Percentiles rank a stretch among this genome's conserved stretches.
These are phyloP conservation scores for Halcyon chelicuti DNA, from an alignment of 2,797 vertebrate genomes.

Conservation along the genomic window DNA sequence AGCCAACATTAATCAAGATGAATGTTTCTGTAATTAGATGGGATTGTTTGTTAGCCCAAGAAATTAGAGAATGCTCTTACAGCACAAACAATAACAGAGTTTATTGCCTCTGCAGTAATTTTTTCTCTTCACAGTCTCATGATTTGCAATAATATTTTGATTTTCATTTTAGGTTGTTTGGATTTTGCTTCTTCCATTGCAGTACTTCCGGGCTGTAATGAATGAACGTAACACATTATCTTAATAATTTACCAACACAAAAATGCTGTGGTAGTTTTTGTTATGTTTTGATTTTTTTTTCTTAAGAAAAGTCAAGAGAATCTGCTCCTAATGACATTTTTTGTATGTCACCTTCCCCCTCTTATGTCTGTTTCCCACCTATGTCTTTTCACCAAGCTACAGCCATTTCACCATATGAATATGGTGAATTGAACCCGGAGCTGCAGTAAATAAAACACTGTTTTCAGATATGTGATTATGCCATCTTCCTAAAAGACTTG, in stretches of 20 bases:
- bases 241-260: neutral
- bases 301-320: neutral
- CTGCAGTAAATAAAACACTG: neutral
- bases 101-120: slow-evolving; percentile 57
- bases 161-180: slow-evolving; percentile 49
- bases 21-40: slow-evolving; percentile 61
- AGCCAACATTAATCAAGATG: slow-evolving; percentile 55
- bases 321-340: neutral
- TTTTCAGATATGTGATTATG: neutral
- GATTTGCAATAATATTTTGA: slow-evolving; percentile 54
- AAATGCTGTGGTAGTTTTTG: neutral
- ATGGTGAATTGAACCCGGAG: neutral
- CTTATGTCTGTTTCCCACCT: neutral
- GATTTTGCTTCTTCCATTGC: slow-evolving; percentile 27
- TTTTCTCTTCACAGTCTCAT: slow-evolving; percentile 56
- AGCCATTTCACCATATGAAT: neutral
- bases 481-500: neutral
- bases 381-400: neutral
- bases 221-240: neutral
- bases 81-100: slow-evolving; percentile 52
- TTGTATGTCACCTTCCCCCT: neutral
- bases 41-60: slow-evolving; percentile 63
- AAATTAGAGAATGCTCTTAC: slow-evolving; percentile 64
- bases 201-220: neutral
- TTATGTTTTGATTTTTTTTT: neutral